A percentile compares a stretch with the other conserved stretches of the same genome.
Conservation (phyloP, 1,140 invertebrate species). For the Apis cerana region DNA sequence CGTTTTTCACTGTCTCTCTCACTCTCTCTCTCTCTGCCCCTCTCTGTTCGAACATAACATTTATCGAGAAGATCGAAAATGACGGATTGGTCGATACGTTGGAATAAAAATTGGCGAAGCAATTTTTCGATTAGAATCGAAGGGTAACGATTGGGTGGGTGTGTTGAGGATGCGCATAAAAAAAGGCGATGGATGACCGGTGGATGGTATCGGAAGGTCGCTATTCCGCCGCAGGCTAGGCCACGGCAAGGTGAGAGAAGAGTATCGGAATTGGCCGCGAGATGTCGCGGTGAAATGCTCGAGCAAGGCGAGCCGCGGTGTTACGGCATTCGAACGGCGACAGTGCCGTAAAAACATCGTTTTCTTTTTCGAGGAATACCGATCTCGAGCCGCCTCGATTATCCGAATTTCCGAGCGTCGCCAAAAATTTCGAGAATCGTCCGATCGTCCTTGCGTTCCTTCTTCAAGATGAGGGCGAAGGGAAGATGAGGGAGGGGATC, state of each 20-base stretch:
- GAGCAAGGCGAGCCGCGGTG: slow-evolving; percentile 24
- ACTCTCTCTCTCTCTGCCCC: background rate
- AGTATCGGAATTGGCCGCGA: slow-evolving; percentile 63
- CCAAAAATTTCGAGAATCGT: background rate
- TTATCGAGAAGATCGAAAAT: too few species aligned
- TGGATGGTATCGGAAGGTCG: slow-evolving; percentile 68
- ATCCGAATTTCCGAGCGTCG: background rate
- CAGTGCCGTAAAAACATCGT: slow-evolving; percentile 58
- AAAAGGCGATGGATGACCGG: slow-evolving; percentile 57
- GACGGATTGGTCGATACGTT: too few species aligned
- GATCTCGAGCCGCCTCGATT: too few species aligned
- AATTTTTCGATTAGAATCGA: too few species aligned
- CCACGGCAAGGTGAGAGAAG: slow-evolving; percentile 76
- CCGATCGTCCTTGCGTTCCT: background rate
- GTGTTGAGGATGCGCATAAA: slow-evolving; percentile 2
- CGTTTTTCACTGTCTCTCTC: background rate
- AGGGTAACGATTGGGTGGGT: background rate
- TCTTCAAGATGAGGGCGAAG: background rate
- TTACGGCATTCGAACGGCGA: slow-evolving; percentile 41
- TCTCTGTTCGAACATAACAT: background rate
- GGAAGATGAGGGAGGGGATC: background rate
- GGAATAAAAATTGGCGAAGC: too few species aligned
- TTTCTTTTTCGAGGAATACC: background rate
- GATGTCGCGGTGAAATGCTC: slow-evolving; percentile 67
- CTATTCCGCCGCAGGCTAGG: slow-evolving; percentile 77